A percentile compares a stretch with the other conserved stretches of the same genome.
phyloP scores from a whole-genome alignment of 2,888 invertebrate genomes.

The Pollenia labialis region DNA sequence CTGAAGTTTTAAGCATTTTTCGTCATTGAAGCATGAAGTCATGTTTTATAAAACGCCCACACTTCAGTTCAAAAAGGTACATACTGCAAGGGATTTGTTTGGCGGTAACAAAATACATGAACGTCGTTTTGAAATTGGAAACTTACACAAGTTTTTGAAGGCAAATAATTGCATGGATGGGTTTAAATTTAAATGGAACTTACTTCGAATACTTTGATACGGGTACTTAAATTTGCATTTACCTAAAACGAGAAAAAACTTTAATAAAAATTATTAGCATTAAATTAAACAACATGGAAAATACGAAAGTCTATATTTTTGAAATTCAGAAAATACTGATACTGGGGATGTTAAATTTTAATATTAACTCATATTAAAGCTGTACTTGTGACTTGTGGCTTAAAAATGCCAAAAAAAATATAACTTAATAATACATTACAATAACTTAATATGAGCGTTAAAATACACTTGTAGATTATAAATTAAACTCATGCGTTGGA shows the following conservation, averaged over 20 bases:
- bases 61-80: slow-evolving; percentile 24
- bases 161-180: slow-evolving; percentile 15
- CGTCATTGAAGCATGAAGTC: slow-evolving; percentile 49
- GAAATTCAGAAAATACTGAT: too few relatives aligned
- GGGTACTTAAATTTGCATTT: slow-evolving; percentile 28
- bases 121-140: slow-evolving; percentile 48
- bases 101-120: slow-evolving; percentile 20
- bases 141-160: slow-evolving; percentile 41
- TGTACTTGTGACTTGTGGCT: too few relatives aligned
- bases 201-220: slow-evolving; percentile 10
- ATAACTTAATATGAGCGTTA: too few relatives aligned
- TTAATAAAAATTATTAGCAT: neutral
- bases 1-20: neutral
- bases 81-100: neutral
- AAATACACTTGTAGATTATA: too few relatives aligned
- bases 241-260: slow-evolving; percentile 27
- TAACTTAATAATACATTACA: too few relatives aligned
- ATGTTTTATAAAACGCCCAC: slow-evolving; percentile 56
- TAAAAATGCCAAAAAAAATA: too few relatives aligned
- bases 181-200: slow-evolving; percentile 37
- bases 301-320: neutral
- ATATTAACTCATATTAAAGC: too few relatives aligned
- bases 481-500: too few relatives aligned
- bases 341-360: too few relatives aligned
- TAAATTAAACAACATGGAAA: slow-evolving; percentile 7